phyloP scores from a whole-genome alignment of 2,113 vertebrate genomes.

The Oncorhynchus kisutch region DNA sequence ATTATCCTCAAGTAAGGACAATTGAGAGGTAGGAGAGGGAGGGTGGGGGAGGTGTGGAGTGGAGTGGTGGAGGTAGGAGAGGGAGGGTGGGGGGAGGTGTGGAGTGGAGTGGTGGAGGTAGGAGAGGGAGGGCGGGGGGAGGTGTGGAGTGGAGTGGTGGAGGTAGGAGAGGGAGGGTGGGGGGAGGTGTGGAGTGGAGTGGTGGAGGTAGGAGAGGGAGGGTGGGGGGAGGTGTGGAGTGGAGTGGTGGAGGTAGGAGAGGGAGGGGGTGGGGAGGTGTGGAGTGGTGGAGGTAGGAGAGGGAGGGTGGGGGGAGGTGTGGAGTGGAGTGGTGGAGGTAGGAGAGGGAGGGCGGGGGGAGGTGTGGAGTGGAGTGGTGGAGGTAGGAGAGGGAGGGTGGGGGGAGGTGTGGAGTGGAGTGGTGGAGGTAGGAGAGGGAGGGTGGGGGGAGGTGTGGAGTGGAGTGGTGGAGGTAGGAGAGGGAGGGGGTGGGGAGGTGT shows the following conservation, averaged over 20 bases:
- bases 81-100: not conserved
- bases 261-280: too few species aligned
- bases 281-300: too few species aligned
- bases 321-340: too few species aligned
- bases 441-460: not conserved
- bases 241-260: too few species aligned
- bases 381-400: not conserved
- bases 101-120: not conserved
- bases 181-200: constrained; percentile 13
- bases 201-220: constrained; percentile 14
- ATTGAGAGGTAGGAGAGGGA: constrained; percentile 47
- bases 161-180: not conserved
- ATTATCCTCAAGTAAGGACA: constrained; percentile 73
- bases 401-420: not conserved
- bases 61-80: constrained; percentile 47
- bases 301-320: too few species aligned
- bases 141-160: too few species aligned
- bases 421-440: not conserved
- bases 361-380: not conserved
- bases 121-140: not conserved
- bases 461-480: constrained; percentile 30
- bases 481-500: not conserved
- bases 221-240: too few species aligned
- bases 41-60: constrained; percentile 13
- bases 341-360: too few species aligned